These are phyloP conservation scores for Erebia palarica DNA, from an alignment of 2,888 invertebrate genomes.

Conservation along the genomic window DNA sequence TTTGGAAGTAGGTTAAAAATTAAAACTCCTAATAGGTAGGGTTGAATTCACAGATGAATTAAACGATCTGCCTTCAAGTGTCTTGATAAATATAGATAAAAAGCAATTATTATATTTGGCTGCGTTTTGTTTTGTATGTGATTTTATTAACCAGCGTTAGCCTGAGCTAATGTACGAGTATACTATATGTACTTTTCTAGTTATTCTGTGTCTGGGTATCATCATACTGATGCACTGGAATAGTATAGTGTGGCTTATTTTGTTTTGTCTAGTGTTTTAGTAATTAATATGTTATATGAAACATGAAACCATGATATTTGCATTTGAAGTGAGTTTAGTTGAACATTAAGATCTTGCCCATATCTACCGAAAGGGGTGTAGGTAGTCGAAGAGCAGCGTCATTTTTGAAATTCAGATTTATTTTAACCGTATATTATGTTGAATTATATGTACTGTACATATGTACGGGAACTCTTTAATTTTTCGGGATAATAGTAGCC, in stretches of 20 bases:
- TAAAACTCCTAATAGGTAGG: too few species aligned
- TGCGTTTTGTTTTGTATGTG: not conserved
- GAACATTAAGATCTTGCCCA: not conserved
- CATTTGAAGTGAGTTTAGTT: constrained; percentile 7
- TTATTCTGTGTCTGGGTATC: not conserved
- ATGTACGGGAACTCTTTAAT: too few species aligned
- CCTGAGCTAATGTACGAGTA: not conserved
- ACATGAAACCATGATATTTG: not conserved
- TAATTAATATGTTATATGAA: not conserved
- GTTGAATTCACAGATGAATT: not conserved
- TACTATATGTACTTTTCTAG: not conserved
- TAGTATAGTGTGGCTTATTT: constrained; percentile 34
- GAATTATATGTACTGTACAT: too few species aligned
- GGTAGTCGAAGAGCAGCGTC: too few species aligned
- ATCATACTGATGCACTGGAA: not conserved
- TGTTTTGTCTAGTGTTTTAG: constrained; percentile 31
- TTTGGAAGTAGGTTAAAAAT: too few species aligned
- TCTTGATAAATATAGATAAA: not conserved
- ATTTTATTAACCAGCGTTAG: not conserved
- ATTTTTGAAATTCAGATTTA: too few species aligned
- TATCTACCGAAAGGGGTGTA: too few species aligned
- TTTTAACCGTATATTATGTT: too few species aligned
- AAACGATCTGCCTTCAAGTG: not conserved
- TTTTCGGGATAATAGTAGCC: too few species aligned
- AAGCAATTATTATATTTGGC: not conserved